phyloP scores from a whole-genome alignment of 2,113 vertebrate species.

The Cinclus cinclus region DNA sequence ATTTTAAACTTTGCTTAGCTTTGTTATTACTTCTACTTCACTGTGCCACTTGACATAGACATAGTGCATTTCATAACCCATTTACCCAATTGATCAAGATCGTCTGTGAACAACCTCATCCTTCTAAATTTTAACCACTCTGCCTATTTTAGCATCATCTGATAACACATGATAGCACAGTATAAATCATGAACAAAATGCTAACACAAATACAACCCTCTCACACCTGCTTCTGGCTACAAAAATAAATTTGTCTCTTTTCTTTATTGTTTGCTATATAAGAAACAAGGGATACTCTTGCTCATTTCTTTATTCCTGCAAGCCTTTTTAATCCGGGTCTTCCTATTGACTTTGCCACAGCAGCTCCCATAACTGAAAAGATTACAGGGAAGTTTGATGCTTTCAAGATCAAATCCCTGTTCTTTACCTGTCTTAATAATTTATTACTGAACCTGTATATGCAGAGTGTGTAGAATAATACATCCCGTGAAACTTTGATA shows the following conservation, averaged over 20 bases:
- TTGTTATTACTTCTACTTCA: conserved; percentile 31
- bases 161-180: not conserved
- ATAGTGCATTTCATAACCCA: not conserved
- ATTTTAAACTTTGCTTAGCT: conserved; percentile 39
- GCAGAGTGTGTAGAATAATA: conserved; percentile 43
- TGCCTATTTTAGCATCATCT: not conserved
- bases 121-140: not conserved
- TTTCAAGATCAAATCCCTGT: conserved; percentile 4
- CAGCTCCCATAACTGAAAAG: not conserved
- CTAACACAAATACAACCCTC: not conserved
- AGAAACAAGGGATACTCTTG: not conserved
- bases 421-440: conserved; percentile 44
- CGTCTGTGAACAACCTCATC: not conserved
- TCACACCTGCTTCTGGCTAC: not conserved
- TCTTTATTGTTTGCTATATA: not conserved
- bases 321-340: not conserved
- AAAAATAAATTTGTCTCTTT: not conserved
- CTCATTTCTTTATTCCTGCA: not conserved
- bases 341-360: not conserved
- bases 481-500: conserved; percentile 40
- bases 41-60: not conserved
- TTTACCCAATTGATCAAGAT: not conserved
- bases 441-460: not conserved
- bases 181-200: not conserved
- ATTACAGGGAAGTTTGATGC: not conserved